phyloP scores from a whole-genome alignment of 2,888 invertebrate genomes.

The Monopis laevigella region DNA sequence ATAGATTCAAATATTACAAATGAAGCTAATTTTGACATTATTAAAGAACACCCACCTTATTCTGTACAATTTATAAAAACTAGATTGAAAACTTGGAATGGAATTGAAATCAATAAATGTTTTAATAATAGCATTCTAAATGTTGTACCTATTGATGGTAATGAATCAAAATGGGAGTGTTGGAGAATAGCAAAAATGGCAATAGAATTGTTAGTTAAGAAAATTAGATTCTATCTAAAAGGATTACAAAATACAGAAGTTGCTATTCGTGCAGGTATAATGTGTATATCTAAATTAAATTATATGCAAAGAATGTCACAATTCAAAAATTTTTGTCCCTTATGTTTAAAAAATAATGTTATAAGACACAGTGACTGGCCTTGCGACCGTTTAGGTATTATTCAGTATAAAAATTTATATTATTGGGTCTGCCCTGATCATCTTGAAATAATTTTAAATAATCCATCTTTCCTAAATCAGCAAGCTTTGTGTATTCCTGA shows the following conservation, averaged over 20 bases:
- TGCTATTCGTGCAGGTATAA: slow-evolving; percentile 53
- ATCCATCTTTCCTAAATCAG: slow-evolving; percentile 44
- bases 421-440: slow-evolving; percentile 72
- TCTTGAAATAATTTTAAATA: slow-evolving; percentile 43
- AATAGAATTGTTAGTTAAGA: slow-evolving; percentile 38
- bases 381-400: slow-evolving; percentile 61
- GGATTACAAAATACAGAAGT: slow-evolving; percentile 41
- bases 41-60: slow-evolving; percentile 42
- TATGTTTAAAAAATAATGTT: slow-evolving; percentile 54
- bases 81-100: slow-evolving; percentile 49
- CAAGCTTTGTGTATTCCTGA: slow-evolving; percentile 44
- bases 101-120: slow-evolving; percentile 45
- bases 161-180: slow-evolving; percentile 63
- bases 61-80: slow-evolving; percentile 41
- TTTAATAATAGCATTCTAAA: slow-evolving; percentile 65
- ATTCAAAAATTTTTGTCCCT: slow-evolving; percentile 67
- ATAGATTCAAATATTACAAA: slow-evolving; percentile 43
- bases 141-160: slow-evolving; percentile 50
- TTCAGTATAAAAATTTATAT: slow-evolving; percentile 61
- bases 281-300: slow-evolving; percentile 66
- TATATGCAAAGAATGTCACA: slow-evolving; percentile 56
- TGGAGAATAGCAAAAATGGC: slow-evolving; percentile 45
- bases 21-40: slow-evolving; percentile 36
- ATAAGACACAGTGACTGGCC: slow-evolving; percentile 47
- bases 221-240: slow-evolving; percentile 60